Evolutionary conservation across 2,888 invertebrate species (phyloP), one percentile per base, ranked within the genome.

Genomic region (Plebejus argus): DNA sequence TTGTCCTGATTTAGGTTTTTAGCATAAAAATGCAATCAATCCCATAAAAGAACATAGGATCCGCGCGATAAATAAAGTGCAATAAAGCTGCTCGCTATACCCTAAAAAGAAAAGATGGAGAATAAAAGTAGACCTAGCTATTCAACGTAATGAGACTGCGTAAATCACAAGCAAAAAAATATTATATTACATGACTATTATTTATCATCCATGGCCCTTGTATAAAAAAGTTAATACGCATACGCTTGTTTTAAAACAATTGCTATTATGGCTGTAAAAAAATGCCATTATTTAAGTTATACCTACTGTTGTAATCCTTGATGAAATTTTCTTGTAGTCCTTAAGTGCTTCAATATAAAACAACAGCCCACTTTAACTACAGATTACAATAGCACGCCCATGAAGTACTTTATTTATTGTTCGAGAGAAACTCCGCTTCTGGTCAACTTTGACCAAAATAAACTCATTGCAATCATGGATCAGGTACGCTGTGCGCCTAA

Each of bases 341-440:
- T 23, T 61, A 23, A 61, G 53, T 28, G 28, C 66, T 33, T 28
- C 66, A 66, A 33, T 66, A 66, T 66, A 23, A 61, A 61, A 15
- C 23, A 28, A 66, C 28, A 33, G 28, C 15, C 28, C 66, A 18
- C 66, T 66, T 66, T 28, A 33, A 66, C 28, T 66, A 15, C 28
- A 33, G 35, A 39, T 71, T 39, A 71, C 70, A 70, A 70, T 66
- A 66, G 33, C 28, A 33, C 72, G 72, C 39, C 39, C 20, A 45
- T 72, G 23, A 45, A 72, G 72, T 20, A 72, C 72, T 3, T 72
- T 45, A 39, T 72, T 20, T 39, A 45, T 45, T n/a, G 74, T 53
- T 4, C 15, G 53, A 53, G 18, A 4, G 53, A 53, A 18, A 53
- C 53, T 18, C 18, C 12, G 4, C 10, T 45, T 45, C 10, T 45